Percentiles rank a stretch among this genome's conserved stretches.
These are phyloP conservation scores for Melipona bicolor DNA, from an alignment of 2,888 invertebrate species.

Conservation along the genomic window DNA sequence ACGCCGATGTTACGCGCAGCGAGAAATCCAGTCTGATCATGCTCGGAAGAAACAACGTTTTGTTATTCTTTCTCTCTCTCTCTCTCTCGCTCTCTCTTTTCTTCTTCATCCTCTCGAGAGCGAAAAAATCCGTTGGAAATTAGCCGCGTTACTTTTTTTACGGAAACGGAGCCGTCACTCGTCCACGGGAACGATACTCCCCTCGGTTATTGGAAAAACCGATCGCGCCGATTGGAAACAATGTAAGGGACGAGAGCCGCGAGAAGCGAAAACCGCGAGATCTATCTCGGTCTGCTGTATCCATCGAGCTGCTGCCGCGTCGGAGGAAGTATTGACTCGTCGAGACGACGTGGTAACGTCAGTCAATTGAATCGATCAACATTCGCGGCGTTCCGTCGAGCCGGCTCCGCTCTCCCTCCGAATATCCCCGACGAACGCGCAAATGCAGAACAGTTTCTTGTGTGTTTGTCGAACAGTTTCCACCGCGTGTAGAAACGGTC, in stretches of 20 bases:
- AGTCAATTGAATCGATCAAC: constrained; percentile 69
- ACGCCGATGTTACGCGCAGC: constrained; percentile 17
- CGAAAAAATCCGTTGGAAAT: constrained; percentile 16
- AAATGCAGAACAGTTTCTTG: constrained; percentile 44
- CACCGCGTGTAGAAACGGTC: background rate
- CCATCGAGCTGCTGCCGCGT: background rate
- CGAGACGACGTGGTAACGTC: constrained; percentile 45
- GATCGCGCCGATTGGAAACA: constrained; percentile 43
- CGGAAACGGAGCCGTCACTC: background rate
- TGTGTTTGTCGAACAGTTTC: constrained; percentile 37
- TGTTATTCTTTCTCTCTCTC: background rate
- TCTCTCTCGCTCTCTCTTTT: background rate
- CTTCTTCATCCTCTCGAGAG: background rate
- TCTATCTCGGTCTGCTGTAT: background rate
- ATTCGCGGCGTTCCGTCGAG: constrained; percentile 51
- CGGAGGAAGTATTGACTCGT: constrained; percentile 52
- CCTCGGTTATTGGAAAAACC: constrained; percentile 36
- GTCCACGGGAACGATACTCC: background rate
- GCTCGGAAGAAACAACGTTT: constrained; percentile 14
- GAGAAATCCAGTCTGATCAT: constrained; percentile 34
- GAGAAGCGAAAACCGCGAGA: constrained; percentile 6
- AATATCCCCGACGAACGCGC: constrained; percentile 46
- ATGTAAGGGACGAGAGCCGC: constrained; percentile 17
- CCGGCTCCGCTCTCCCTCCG: constrained; percentile 36
- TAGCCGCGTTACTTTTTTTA: background rate